Evolutionary conservation across 2,797 vertebrate species (phyloP).

Genomic region (Capromys pilorides): DNA sequence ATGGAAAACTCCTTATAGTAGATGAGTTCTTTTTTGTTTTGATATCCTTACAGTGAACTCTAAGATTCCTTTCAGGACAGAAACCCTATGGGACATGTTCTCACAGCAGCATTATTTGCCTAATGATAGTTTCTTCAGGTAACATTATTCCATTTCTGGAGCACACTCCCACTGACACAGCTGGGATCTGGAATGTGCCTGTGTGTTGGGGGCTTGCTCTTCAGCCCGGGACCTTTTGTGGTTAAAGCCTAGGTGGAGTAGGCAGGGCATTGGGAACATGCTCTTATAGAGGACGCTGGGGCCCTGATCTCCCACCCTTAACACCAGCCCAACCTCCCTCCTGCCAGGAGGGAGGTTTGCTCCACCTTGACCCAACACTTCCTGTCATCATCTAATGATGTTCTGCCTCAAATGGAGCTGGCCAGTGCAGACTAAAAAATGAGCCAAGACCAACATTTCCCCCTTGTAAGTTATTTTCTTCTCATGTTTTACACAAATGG

Average conservation of each 20-base stretch:
- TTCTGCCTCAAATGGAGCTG: not conserved
- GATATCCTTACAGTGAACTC: not conserved
- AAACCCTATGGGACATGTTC: not conserved
- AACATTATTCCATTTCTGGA: not conserved
- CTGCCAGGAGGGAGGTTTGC: not conserved
- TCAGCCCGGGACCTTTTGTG: not conserved
- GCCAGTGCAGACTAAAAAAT: not conserved
- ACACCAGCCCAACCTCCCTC: not conserved
- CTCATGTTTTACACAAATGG: not conserved
- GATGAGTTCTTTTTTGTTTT: not conserved
- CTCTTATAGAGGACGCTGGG: not conserved
- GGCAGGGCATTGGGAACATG: not conserved
- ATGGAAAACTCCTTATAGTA: not conserved
- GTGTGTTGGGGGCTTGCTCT: not conserved
- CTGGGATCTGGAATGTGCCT: not conserved
- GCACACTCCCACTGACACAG: no score
- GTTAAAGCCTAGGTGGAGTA: not conserved
- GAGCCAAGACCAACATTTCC: not conserved
- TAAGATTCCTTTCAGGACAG: not conserved
- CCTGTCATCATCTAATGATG: not conserved
- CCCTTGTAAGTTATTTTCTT: not conserved
- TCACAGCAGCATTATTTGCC: not conserved
- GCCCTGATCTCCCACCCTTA: accelerated
- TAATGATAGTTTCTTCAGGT: not conserved
- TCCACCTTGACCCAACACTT: not conserved